These are phyloP conservation scores for Fistularia tabacaria DNA, from an alignment of 2,797 vertebrate species.

Conservation along the genomic window DNA sequence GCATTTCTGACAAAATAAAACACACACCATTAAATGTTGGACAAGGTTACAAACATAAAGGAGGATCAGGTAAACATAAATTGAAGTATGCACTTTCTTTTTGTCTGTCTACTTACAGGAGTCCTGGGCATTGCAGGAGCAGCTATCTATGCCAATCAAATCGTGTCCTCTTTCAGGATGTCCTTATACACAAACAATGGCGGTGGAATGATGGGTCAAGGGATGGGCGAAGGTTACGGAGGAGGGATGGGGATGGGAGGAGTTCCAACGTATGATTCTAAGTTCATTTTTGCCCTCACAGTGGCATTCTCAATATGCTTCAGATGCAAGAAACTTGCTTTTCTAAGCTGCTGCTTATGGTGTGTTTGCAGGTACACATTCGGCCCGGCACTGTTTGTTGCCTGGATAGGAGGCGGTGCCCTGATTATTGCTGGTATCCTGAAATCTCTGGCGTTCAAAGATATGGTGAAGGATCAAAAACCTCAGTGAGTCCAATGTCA, in stretches of 20 bases:
- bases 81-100: neutral
- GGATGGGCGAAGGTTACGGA: constrained; percentile 7
- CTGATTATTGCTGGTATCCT: constrained; percentile 83
- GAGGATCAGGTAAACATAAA: too few species aligned
- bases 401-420: constrained; percentile 85
- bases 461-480: constrained; percentile 75
- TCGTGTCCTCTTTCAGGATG: constrained; percentile 83
- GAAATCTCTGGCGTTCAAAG: constrained; percentile 85
- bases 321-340: neutral
- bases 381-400: constrained; percentile 86
- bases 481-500: constrained; percentile 64
- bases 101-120: constrained; percentile 59
- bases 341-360: neutral
- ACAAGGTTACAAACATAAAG: too few species aligned
- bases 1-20: too few species aligned
- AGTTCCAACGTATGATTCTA: constrained; percentile 47
- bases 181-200: constrained; percentile 27
- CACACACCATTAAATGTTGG: too few species aligned
- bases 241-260: constrained; percentile 16
- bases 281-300: neutral
- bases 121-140: constrained; percentile 86
- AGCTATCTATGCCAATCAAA: constrained; percentile 89
- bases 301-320: neutral
- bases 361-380: constrained; percentile 83
- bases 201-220: constrained; percentile 16